Evolutionary conservation across 2,113 vertebrate genomes (phyloP).

Genomic region (Australoheros scitulus): DNA sequence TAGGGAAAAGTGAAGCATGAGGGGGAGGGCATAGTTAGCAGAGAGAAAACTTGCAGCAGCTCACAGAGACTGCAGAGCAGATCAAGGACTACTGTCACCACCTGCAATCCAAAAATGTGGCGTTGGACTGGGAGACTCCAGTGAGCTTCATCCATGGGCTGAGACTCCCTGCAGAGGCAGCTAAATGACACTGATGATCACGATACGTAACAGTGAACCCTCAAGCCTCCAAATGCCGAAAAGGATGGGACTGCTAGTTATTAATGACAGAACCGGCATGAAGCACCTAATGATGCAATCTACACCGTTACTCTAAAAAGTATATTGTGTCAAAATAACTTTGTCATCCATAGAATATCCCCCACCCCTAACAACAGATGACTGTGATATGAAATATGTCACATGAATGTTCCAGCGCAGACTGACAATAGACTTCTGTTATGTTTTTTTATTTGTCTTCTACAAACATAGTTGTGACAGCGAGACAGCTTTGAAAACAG

Average conservation of each 20-base stretch:
- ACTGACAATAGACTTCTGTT: neutral
- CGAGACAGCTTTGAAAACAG: neutral
- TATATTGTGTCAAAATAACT: neutral
- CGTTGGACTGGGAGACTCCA: neutral
- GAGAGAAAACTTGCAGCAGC: too few relatives aligned
- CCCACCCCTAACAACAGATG: neutral
- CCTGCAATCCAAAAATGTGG: neutral
- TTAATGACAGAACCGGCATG: rapidly evolving
- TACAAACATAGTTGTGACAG: neutral
- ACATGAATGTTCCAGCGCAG: neutral
- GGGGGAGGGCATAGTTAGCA: too few relatives aligned
- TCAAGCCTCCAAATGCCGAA: neutral
- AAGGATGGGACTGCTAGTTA: neutral
- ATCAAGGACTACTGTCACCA: neutral
- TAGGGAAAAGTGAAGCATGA: neutral
- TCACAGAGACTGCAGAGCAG: too few relatives aligned
- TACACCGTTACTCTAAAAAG: neutral
- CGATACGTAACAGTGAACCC: neutral
- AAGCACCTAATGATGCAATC: rapidly evolving
- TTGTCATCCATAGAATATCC: neutral
- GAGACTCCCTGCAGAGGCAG: neutral
- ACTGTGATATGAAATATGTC: neutral
- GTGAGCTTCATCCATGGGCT: neutral
- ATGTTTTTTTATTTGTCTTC: neutral
- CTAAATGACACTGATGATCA: neutral